phyloP scores from a whole-genome alignment of 2,888 invertebrate genomes.

The Eudasyphora cyanicolor region DNA sequence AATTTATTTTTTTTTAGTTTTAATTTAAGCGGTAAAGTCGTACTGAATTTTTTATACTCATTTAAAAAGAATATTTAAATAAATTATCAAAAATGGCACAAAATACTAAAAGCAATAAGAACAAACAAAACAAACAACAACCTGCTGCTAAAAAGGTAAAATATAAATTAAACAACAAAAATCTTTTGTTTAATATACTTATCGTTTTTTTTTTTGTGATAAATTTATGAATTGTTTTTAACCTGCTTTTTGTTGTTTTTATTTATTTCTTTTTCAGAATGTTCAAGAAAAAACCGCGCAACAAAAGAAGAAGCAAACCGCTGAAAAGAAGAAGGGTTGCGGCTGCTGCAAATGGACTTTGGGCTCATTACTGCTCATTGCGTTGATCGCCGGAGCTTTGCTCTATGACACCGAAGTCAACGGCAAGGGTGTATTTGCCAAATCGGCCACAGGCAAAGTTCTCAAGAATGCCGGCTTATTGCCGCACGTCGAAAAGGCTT shows the following conservation, averaged over 20 bases:
- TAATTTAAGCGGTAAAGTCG: conserved; percentile 46
- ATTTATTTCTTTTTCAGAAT: conserved; percentile 69
- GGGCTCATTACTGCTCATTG: conserved; percentile 83
- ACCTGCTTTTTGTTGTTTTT: conserved; percentile 30
- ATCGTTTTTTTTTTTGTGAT: background rate
- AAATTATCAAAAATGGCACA: conserved; percentile 76
- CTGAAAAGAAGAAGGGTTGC: conserved; percentile 73
- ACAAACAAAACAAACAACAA: conserved; percentile 77
- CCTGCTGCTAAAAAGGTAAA: conserved; percentile 77
- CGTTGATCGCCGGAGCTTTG: conserved; percentile 83
- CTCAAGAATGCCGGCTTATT: conserved; percentile 85
- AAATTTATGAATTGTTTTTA: conserved; percentile 17
- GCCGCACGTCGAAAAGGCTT: conserved; percentile 84
- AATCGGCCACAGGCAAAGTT: conserved; percentile 84
- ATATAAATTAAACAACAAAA: conserved; percentile 10
- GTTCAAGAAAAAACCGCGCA: conserved; percentile 76
- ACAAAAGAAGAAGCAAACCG: conserved; percentile 74
- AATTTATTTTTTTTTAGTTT: conserved; percentile 40
- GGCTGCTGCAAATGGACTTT: conserved; percentile 85
- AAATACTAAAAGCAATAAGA: conserved; percentile 78
- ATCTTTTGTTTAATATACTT: background rate
- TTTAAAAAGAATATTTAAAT: conserved; percentile 59
- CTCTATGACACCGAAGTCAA: conserved; percentile 85
- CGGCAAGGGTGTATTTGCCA: conserved; percentile 86
- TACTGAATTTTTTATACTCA: conserved; percentile 69